phyloP scores from a whole-genome alignment of 2,888 invertebrate species.

The Elegia similella region DNA sequence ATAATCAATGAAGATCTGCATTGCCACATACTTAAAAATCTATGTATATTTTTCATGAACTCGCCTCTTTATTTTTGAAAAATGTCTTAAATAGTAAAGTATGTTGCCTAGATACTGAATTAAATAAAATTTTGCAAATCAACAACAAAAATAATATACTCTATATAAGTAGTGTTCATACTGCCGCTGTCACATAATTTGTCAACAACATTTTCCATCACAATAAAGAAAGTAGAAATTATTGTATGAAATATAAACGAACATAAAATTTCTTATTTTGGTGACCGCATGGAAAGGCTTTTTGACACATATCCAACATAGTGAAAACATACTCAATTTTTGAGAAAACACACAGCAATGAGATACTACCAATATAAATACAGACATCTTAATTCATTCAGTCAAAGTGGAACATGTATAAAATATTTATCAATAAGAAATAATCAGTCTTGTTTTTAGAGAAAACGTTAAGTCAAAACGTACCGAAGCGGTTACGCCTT shows the following conservation, averaged over 20 bases:
- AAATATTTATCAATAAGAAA: constrained; percentile 81
- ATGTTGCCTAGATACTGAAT: constrained; percentile 68
- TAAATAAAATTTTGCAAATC: constrained; percentile 80
- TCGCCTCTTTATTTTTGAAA: constrained; percentile 58
- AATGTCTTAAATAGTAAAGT: constrained; percentile 69
- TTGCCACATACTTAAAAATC: constrained; percentile 82
- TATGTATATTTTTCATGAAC: constrained; percentile 80
- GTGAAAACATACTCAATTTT: constrained; percentile 72
- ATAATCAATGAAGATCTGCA: constrained; percentile 79
- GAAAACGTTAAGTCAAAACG: constrained; percentile 75
- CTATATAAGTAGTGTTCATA: constrained; percentile 59
- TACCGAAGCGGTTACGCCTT: constrained; percentile 56
- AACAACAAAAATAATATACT: constrained; percentile 76
- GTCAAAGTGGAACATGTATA: constrained; percentile 79
- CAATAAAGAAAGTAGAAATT: constrained; percentile 68
- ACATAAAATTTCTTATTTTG: constrained; percentile 64
- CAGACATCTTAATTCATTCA: constrained; percentile 79
- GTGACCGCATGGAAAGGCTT: constrained; percentile 79
- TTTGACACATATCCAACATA: constrained; percentile 82
- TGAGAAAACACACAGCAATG: constrained; percentile 63
- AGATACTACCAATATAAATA: constrained; percentile 77
- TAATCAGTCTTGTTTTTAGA: constrained; percentile 83
- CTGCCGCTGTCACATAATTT: constrained; percentile 77
- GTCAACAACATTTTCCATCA: constrained; percentile 80
- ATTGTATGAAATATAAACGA: constrained; percentile 64